A percentile compares a stretch with the other conserved stretches of the same genome.
These are phyloP conservation scores for Eupithecia subfuscata DNA, from an alignment of 2,888 invertebrate species.

Conservation along the genomic window DNA sequence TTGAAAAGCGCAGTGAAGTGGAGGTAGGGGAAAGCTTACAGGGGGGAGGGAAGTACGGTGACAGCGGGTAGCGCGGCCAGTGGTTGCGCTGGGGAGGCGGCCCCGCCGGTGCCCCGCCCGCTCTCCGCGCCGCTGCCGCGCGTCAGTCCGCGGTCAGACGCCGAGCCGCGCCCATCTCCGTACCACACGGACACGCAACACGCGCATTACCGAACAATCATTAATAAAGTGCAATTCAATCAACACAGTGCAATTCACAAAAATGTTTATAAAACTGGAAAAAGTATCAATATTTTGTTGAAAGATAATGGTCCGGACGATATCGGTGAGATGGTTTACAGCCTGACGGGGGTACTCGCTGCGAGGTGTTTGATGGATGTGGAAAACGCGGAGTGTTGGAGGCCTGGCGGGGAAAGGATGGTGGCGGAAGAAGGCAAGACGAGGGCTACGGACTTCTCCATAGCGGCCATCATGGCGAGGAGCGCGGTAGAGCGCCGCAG, in stretches of 20 bases:
- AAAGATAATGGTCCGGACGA: conserved; percentile 64
- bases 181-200: conserved; percentile 44
- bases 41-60: conserved; percentile 61
- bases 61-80: conserved; percentile 75
- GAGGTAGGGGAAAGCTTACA: conserved; percentile 43
- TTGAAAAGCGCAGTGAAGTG: conserved; percentile 64
- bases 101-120: conserved; percentile 62
- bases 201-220: conserved; percentile 52
- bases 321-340: conserved; percentile 67
- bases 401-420: conserved; percentile 73
- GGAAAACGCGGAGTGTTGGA: conserved; percentile 77
- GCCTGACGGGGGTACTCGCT: conserved; percentile 55
- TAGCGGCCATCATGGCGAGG: conserved; percentile 96
- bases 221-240: conserved; percentile 41
- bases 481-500: conserved; percentile 77
- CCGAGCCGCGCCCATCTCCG: conserved; percentile 61
- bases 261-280: conserved; percentile 2
- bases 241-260: background rate
- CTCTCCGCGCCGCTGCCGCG: conserved; percentile 62
- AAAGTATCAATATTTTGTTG: conserved; percentile 18
- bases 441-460: conserved; percentile 96
- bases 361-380: conserved; percentile 79
- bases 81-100: conserved; percentile 67
- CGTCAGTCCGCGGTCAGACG: conserved; percentile 78
- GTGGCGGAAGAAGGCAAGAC: conserved; percentile 79